phyloP scores from a whole-genome alignment of 1,140 invertebrate species.

The Cydia pomonella region DNA sequence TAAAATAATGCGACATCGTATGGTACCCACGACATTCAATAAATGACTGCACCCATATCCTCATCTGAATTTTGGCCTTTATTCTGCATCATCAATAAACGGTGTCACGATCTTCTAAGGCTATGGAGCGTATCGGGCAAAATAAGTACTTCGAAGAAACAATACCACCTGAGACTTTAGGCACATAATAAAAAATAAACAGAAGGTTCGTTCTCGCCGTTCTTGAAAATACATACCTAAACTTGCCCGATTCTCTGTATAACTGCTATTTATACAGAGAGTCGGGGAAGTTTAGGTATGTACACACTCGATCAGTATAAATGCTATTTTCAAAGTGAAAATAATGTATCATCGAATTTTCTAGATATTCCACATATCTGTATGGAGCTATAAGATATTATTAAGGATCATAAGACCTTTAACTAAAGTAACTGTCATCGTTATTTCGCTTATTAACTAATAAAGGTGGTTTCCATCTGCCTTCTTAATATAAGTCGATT shows the following conservation, averaged over 20 bases:
- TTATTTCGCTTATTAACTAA: constrained; percentile 41
- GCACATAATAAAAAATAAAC: too few relatives aligned
- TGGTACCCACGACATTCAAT: too few relatives aligned
- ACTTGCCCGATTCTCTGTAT: too few relatives aligned
- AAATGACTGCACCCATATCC: neutral
- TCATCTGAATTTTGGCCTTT: neutral
- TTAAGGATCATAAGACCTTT: constrained; percentile 38
- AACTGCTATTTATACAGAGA: too few relatives aligned
- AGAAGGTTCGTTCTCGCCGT: too few relatives aligned
- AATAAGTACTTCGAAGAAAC: neutral
- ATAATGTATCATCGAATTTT: neutral
- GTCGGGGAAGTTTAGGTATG: too few relatives aligned
- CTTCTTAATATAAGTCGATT: constrained; percentile 13
- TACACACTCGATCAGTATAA: too few relatives aligned
- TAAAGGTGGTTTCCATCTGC: constrained; percentile 35
- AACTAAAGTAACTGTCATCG: constrained; percentile 35
- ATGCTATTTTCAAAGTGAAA: neutral
- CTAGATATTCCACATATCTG: neutral
- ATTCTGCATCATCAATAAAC: neutral
- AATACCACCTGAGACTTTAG: neutral
- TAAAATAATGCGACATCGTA: too few relatives aligned
- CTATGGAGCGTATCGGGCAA: neutral
- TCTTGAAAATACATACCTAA: too few relatives aligned
- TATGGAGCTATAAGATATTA: constrained; percentile 24
- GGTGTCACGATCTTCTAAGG: neutral